A percentile compares a stretch with the other conserved stretches of the same genome.
phyloP scores from a whole-genome alignment of 30 jellyfish, hydroid and myxozoan genomes.

The Cassiopea xamachana region DNA sequence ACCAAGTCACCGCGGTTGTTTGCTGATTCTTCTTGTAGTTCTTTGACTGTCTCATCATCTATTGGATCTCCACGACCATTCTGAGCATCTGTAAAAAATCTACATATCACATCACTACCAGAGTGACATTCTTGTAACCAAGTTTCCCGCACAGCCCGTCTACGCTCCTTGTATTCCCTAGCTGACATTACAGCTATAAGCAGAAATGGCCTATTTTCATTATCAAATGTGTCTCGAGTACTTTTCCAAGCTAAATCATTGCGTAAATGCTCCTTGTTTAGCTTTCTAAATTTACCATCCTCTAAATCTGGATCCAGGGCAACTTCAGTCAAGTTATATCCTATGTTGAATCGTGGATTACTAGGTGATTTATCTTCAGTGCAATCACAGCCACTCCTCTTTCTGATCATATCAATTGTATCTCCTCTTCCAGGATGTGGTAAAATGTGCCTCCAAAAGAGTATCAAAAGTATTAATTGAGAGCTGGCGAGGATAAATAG shows the following conservation, averaged over 20 bases:
- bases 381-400: conserved; percentile 20
- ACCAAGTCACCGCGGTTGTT: conserved; percentile 74
- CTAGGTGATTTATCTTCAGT: not conserved
- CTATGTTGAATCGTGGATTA: not conserved
- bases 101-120: conserved; percentile 51
- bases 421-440: not conserved
- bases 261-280: not conserved
- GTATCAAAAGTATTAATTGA: conserved; percentile 3
- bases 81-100: conserved; percentile 81
- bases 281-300: not conserved
- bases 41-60: conserved; percentile 8
- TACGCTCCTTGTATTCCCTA: conserved; percentile 48
- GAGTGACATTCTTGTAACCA: conserved; percentile 87
- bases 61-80: conserved; percentile 69
- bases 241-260: not conserved
- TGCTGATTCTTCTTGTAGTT: conserved; percentile 52
- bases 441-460: conserved; percentile 33
- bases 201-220: conserved; percentile 33
- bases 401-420: not conserved
- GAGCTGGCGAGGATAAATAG: conserved; percentile 11
- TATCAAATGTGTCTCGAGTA: not conserved
- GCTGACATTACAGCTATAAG: conserved; percentile 78
- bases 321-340: not conserved
- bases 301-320: not conserved
- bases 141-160: conserved; percentile 78